Conservation (phyloP, 2,797 vertebrate species). For the Mus minutoides region DNA sequence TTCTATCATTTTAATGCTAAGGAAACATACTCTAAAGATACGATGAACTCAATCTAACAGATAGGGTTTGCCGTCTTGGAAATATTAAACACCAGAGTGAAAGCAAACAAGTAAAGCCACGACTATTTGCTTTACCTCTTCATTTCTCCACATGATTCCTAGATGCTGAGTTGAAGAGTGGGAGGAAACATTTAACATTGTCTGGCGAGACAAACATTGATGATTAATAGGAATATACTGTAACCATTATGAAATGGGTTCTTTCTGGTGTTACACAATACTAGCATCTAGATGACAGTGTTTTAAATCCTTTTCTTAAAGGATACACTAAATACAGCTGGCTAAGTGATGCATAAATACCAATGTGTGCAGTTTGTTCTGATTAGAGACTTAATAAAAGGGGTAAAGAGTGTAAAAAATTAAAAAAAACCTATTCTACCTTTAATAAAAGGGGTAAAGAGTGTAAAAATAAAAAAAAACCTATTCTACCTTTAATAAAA, state of each 20-base stretch:
- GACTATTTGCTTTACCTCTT: constrained; percentile 15
- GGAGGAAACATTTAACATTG: neutral
- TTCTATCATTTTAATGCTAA: constrained; percentile 39
- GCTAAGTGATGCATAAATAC: neutral
- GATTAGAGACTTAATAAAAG: constrained; percentile 3
- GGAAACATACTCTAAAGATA: constrained; percentile 47
- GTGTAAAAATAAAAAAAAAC: constrained; percentile 24
- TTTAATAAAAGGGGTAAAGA: too few relatives aligned
- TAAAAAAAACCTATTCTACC: constrained; percentile 18
- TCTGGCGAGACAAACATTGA: neutral
- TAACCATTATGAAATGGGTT: constrained; percentile 41
- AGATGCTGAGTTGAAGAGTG: constrained; percentile 43
- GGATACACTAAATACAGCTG: constrained; percentile 18
- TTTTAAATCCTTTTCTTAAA: constrained; percentile 51
- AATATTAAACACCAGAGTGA: constrained; percentile 45
- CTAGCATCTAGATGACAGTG: constrained; percentile 26
- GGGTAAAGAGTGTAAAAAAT: too few relatives aligned
- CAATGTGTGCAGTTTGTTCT: neutral
- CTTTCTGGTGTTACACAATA: constrained; percentile 10
- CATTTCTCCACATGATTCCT: constrained; percentile 38
- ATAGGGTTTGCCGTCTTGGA: neutral
- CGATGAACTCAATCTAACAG: constrained; percentile 20
- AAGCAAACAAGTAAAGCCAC: neutral
- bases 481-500: constrained; percentile 40
- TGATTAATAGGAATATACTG: constrained; percentile 47